Evolutionary conservation across 2,113 vertebrate species (phyloP).

Genomic region (Syngnathoides biaculeatus): DNA sequence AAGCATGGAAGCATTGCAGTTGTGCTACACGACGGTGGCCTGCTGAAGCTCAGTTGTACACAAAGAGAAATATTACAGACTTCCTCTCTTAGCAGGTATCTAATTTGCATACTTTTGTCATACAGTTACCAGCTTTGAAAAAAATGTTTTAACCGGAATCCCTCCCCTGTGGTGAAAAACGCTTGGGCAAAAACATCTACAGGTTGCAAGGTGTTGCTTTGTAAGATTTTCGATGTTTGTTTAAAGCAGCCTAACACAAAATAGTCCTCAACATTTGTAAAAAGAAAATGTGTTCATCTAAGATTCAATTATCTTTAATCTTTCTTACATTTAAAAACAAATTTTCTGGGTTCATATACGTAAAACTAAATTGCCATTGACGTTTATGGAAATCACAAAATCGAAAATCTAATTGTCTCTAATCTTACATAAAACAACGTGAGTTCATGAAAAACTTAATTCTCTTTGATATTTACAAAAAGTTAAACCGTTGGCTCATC

Average conservation of each 20-base stretch:
- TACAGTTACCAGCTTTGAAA: background rate
- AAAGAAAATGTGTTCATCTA: background rate
- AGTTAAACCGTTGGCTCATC: too few species aligned
- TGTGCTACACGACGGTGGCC: background rate
- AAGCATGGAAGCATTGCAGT: background rate
- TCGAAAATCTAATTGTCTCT: too few species aligned
- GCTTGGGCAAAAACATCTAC: background rate
- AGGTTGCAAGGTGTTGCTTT: background rate
- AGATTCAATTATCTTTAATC: background rate
- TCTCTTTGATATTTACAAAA: too few species aligned
- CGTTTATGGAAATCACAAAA: too few species aligned
- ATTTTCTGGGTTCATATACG: background rate
- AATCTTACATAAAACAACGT: too few species aligned
- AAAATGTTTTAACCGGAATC: background rate
- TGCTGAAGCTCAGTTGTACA: background rate
- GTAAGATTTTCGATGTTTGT: background rate
- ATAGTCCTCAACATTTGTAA: background rate
- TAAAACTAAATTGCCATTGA: background rate
- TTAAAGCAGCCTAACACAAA: background rate
- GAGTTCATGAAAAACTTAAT: too few species aligned
- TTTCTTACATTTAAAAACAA: background rate
- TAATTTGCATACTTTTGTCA: constrained; percentile 2
- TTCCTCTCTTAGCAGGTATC: background rate
- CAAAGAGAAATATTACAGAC: background rate
- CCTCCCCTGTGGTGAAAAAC: background rate